Conservation (phyloP, 1,140 invertebrate species). For the Zaprionus davidi region DNA sequence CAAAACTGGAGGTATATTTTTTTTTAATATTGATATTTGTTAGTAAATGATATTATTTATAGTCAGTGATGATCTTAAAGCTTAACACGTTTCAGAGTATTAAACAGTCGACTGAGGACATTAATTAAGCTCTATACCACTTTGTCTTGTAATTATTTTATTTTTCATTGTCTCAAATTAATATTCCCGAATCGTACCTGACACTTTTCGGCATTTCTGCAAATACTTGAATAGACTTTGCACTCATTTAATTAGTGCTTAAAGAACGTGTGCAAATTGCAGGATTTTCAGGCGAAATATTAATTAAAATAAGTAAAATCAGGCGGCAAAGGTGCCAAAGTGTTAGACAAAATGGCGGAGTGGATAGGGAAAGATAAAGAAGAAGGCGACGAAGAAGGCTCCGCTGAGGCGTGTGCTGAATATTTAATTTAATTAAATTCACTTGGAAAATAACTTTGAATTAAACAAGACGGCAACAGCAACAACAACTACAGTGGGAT, state of each 20-base stretch:
- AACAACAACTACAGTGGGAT: conserved; percentile 31
- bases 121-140: not conserved
- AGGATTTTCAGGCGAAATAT: conserved; percentile 50
- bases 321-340: conserved; percentile 43
- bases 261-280: conserved; percentile 60
- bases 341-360: conserved; percentile 24
- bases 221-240: not conserved
- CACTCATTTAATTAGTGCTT: conserved; percentile 6
- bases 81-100: no score
- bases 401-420: conserved; percentile 68
- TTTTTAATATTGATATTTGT: no score
- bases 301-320: conserved; percentile 63
- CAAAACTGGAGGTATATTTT: no score
- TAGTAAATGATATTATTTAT: no score
- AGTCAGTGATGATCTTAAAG: no score
- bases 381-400: conserved; percentile 1
- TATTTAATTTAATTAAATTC: conserved; percentile 83
- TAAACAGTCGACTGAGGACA: no score
- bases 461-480: conserved; percentile 52
- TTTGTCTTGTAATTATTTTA: not conserved
- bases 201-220: not conserved
- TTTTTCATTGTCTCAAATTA: not conserved
- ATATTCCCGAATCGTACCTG: not conserved
- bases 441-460: conserved; percentile 78
- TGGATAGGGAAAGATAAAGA: not conserved